These are phyloP conservation scores for Drosophila pandora DNA, from an alignment of 1,140 invertebrate species.

Conservation along the genomic window DNA sequence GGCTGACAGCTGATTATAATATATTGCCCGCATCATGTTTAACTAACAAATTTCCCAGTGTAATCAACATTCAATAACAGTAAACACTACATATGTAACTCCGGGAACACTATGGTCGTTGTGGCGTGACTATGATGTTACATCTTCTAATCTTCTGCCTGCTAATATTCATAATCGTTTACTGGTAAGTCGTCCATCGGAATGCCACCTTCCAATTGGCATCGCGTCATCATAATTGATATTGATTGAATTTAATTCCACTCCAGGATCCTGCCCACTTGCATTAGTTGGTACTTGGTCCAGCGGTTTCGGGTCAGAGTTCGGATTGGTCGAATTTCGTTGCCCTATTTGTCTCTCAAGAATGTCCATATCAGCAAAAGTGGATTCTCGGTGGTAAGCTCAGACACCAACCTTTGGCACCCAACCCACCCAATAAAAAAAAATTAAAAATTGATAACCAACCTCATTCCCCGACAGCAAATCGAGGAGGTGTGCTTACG, in stretches of 20 bases:
- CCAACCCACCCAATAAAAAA: conserved; percentile 2
- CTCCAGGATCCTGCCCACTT: conserved; percentile 87
- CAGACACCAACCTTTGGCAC: conserved; percentile 7
- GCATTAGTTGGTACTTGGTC: conserved; percentile 87
- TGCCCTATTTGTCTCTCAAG: conserved; percentile 87
- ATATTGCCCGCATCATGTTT: conserved; percentile 29
- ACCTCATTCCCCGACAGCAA: conserved; percentile 86
- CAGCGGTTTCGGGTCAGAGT: conserved; percentile 87
- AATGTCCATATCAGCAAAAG: conserved; percentile 88
- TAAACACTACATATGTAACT: not conserved
- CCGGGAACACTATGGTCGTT: conserved; percentile 30
- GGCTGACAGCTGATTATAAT: not conserved
- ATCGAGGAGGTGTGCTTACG: conserved; percentile 93
- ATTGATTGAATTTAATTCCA: conserved; percentile 22
- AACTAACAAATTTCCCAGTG: conserved; percentile 27
- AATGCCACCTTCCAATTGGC: conserved; percentile 1
- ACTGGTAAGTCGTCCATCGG: conserved; percentile 61
- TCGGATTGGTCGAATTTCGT: conserved; percentile 87
- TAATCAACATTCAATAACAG: conserved; percentile 15
- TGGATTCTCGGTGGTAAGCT: conserved; percentile 88
- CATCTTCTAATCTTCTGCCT: conserved; percentile 62
- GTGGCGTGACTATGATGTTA: conserved; percentile 58
- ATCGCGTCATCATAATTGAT: conserved; percentile 5
- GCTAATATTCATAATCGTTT: conserved; percentile 65
- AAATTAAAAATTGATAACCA: conserved; percentile 1